Conservation (phyloP, 2,797 vertebrate species). For the Prionace glauca region DNA sequence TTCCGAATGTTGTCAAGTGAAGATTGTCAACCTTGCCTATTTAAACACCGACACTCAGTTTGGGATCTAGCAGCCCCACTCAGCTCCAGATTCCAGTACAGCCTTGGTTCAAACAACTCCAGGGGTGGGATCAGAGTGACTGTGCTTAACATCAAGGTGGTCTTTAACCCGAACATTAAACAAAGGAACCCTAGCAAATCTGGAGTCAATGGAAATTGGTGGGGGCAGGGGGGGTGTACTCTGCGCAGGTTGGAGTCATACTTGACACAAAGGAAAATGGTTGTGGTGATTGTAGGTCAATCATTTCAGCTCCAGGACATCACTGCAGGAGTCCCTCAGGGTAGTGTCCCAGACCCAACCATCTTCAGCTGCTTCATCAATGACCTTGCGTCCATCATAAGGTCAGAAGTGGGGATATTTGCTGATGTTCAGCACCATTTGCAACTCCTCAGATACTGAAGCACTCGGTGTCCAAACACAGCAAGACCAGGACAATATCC, state of each 20-base stretch:
- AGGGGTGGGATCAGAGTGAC: too few relatives aligned
- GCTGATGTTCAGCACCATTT: too few relatives aligned
- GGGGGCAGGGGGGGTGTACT: neutral
- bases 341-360: too few relatives aligned
- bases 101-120: too few relatives aligned
- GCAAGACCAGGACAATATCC: too few relatives aligned
- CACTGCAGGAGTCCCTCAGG: too few relatives aligned
- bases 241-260: neutral
- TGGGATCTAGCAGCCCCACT: too few relatives aligned
- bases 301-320: neutral
- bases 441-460: neutral
- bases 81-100: too few relatives aligned
- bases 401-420: too few relatives aligned
- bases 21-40: neutral
- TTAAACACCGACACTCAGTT: neutral
- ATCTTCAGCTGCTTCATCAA: too few relatives aligned
- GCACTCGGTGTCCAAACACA: neutral
- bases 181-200: neutral
- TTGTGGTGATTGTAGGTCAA: neutral
- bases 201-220: neutral
- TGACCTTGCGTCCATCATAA: too few relatives aligned
- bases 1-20: neutral
- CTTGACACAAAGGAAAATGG: neutral
- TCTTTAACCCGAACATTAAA: neutral
- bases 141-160: neutral